Evolutionary conservation across 2,113 vertebrate species (phyloP), one percentile per base, ranked within the genome.

Genomic region (Blennius ocellaris): DNA sequence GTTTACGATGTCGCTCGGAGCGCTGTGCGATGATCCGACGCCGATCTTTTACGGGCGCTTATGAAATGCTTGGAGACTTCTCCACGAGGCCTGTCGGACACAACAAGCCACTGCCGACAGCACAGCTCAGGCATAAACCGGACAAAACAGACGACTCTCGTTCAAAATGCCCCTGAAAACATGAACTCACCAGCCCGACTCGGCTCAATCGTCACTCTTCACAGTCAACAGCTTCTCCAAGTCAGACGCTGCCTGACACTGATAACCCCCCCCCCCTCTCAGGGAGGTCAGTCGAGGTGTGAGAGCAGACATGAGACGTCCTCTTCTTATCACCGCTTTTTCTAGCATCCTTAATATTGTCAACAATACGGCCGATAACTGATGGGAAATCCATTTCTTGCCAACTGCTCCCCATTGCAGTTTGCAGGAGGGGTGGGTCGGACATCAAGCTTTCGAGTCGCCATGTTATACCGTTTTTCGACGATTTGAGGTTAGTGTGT

Each of bases 151-250:
- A 82, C 78, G 69, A 73, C 15, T 15, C 58, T 57, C 73, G 59
- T 56, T 45, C 67, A 53, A 15, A 54, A 17, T 8, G 48, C 16
- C 52, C 7, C 21, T 12, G 14, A 52, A 53, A 53, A n/a, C 40
- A 52, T 12, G 5, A 16, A 48, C 43, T 0, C 44, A 17, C 1
- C 48, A n/a, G 3, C 43, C 54, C 48, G 16, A 0, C 66, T 58
- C 14, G 11, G 38, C 43, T 74, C 77, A 81, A 45, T 83, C 86
- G 70, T 76, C 49, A 11, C 78, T 63, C 65, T 38, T 57, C 73
- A 63, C 71, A 76, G 83, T 88, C 83, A 85, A 86, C 76, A 83
- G 49, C 69, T 52, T 59, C 63, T 56, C 66, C 7, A 16, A 67
- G 58, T 78, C 69, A n/a, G 57, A 47, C 69, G 21, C 59, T 38